These are phyloP conservation scores for Aix galericulata DNA, from an alignment of 2,113 vertebrate species.

Conservation along the genomic window DNA sequence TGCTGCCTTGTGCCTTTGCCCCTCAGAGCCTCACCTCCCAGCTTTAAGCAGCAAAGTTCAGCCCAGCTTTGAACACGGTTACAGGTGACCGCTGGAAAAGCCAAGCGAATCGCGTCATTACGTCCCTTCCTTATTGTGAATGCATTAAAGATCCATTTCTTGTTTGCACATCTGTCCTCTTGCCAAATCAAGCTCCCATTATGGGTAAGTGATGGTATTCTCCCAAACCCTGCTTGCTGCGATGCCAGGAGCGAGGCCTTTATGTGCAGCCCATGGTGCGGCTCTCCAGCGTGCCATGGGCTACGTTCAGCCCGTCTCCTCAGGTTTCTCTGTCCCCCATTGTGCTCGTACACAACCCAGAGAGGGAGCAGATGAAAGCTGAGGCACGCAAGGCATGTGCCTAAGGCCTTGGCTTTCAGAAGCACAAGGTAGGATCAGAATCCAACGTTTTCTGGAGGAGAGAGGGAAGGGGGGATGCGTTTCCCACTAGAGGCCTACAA, in stretches of 20 bases:
- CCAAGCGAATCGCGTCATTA: not conserved
- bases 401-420: conserved; percentile 57
- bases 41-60: not conserved
- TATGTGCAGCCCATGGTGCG: accelerated
- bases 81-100: not conserved
- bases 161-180: not conserved
- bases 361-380: conserved; percentile 42
- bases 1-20: not conserved
- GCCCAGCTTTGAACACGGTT: not conserved
- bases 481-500: not conserved
- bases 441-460: not conserved
- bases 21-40: not conserved
- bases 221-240: not conserved
- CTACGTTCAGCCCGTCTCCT: conserved; percentile 5
- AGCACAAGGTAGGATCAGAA: conserved; percentile 31
- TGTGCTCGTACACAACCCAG: not conserved
- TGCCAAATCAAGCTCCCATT: not conserved
- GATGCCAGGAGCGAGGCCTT: not conserved
- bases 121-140: not conserved
- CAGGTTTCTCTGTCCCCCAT: conserved; percentile 16
- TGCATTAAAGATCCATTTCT: not conserved
- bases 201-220: not conserved
- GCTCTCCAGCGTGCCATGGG: not conserved
- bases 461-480: not conserved
- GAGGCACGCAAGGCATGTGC: conserved; percentile 61